Percentiles rank a stretch among this genome's conserved stretches.
Conservation (phyloP, 2,888 invertebrate genomes). For the Drosophila tanythrix region DNA sequence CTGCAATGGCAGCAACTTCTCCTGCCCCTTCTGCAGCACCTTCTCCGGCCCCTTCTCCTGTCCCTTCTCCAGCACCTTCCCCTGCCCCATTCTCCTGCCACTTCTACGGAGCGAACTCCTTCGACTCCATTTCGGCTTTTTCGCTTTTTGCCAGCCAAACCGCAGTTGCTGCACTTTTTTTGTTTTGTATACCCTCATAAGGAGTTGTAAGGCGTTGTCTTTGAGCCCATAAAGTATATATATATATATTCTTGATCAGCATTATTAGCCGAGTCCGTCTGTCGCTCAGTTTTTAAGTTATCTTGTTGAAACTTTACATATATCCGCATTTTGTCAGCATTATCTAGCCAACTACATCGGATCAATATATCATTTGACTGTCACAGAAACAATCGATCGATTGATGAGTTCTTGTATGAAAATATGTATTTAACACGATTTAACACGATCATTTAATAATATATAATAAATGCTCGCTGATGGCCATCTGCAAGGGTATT, state of each 20-base stretch:
- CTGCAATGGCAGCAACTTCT: conserved; percentile 5
- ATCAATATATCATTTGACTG: too few relatives aligned
- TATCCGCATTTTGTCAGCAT: not conserved
- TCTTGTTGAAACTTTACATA: not conserved
- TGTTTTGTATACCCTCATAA: not conserved
- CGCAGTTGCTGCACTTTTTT: conserved; percentile 35
- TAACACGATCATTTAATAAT: too few relatives aligned
- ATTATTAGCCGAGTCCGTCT: not conserved
- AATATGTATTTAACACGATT: too few relatives aligned
- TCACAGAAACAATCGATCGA: too few relatives aligned
- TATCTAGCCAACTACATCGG: too few relatives aligned
- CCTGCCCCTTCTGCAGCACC: not conserved
- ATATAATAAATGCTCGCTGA: not conserved
- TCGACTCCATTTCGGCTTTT: conserved; percentile 15
- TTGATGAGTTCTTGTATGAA: too few relatives aligned
- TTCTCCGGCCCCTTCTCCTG: conserved; percentile 3
- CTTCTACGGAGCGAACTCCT: not conserved
- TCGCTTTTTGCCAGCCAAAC: conserved; percentile 29
- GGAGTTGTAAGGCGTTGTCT: not conserved
- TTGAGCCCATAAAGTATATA: not conserved
- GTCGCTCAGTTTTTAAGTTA: not conserved
- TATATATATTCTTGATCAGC: not conserved
- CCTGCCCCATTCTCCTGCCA: not conserved
- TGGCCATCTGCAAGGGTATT: not conserved
- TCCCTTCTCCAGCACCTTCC: too few relatives aligned